A percentile compares a stretch with the other conserved stretches of the same genome.
phyloP scores from a whole-genome alignment of 2,797 vertebrate genomes.

The Urosaurus nigricauda region DNA sequence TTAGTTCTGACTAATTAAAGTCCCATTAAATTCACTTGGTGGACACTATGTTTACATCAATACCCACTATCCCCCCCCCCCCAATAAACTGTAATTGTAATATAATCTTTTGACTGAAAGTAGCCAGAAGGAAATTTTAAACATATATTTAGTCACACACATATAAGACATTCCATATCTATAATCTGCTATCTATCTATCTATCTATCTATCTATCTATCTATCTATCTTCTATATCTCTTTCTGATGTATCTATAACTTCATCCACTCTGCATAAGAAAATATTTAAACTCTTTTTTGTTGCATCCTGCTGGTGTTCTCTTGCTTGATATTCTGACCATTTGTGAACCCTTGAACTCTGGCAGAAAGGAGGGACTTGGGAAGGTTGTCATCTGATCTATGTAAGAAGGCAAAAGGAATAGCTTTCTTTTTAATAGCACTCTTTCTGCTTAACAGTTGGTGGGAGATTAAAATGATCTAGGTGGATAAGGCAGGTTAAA shows the following conservation, averaged over 20 bases:
- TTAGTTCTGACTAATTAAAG: background rate
- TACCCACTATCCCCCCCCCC: background rate
- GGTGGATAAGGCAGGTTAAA: conserved; percentile 82
- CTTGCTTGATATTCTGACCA: conserved; percentile 79
- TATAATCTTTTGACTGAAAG: conserved; percentile 44
- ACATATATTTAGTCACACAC: background rate
- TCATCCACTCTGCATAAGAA: conserved; percentile 61
- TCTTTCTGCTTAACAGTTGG: conserved; percentile 89
- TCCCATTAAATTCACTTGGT: background rate
- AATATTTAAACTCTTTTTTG: conserved; percentile 73
- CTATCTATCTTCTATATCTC: background rate
- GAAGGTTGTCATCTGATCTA: conserved; percentile 81
- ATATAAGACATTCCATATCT: background rate
- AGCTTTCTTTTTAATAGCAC: conserved; percentile 82
- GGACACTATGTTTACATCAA: background rate
- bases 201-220: background rate
- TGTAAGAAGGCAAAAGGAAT: conserved; percentile 81
- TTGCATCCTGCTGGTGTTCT: conserved; percentile 72
- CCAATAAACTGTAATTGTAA: conserved; percentile 30
- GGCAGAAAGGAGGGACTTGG: conserved; percentile 79
- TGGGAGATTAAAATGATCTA: conserved; percentile 93
- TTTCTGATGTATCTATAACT: background rate
- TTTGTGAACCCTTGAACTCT: conserved; percentile 84
- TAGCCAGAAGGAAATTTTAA: conserved; percentile 16
- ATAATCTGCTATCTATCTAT: background rate